Evolutionary conservation across 1,140 invertebrate species (phyloP).

Genomic region (Bombus waltoni): DNA sequence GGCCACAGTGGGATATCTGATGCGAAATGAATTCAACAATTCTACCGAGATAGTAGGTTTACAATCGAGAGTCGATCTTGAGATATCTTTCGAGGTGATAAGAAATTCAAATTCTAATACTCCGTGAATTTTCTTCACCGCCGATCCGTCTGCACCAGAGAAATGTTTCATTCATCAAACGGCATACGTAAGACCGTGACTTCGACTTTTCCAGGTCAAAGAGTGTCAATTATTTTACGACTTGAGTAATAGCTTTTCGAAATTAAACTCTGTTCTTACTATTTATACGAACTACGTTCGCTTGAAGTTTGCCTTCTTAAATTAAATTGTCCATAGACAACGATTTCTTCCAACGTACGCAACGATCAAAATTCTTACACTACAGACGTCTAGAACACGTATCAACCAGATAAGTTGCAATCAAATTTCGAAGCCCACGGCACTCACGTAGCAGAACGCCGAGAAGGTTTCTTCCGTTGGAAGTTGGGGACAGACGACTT

Average conservation of each 20-base stretch:
- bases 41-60: neutral
- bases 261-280: neutral
- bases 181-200: neutral
- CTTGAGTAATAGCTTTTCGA: neutral
- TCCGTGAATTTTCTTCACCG: neutral
- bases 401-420: neutral
- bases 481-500: neutral
- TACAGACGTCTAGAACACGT: no score
- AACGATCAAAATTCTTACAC: neutral
- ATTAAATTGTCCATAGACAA: neutral
- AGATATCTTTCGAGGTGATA: constrained; percentile 1
- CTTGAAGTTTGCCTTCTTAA: neutral
- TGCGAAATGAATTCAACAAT: neutral
- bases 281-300: neutral
- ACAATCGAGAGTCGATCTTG: constrained; percentile 22
- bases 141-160: constrained; percentile 37
- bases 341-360: neutral
- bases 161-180: constrained; percentile 65
- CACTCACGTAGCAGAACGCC: neutral
- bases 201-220: constrained; percentile 47
- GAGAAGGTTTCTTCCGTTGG: neutral
- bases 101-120: constrained; percentile 65
- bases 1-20: neutral
- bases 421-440: neutral
- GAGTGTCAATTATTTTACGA: constrained; percentile 37